A percentile compares a stretch with the other conserved stretches of the same genome.
Conservation (phyloP, 2,797 vertebrate genomes). For the Peromyscus attwateri region DNA sequence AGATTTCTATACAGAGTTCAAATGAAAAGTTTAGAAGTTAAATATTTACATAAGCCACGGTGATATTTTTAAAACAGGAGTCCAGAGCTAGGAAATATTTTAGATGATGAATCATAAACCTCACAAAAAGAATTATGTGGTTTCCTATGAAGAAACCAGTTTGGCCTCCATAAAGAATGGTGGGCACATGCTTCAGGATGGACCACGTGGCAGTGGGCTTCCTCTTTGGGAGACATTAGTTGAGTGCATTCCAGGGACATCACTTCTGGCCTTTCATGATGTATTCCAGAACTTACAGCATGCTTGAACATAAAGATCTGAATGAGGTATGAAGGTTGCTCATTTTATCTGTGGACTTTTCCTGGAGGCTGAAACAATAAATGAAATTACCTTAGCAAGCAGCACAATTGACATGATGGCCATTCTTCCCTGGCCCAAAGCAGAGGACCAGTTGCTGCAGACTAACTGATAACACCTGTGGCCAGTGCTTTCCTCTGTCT, state of each 20-base stretch:
- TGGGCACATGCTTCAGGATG: background rate
- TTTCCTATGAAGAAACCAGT: slow-evolving; percentile 6
- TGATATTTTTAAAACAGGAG: slow-evolving; percentile 67
- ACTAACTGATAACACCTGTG: background rate
- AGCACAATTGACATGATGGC: background rate
- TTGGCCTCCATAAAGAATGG: background rate
- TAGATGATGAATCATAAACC: background rate
- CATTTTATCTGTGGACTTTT: background rate
- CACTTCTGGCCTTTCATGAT: background rate
- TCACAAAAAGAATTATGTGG: slow-evolving; percentile 35
- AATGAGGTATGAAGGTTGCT: background rate
- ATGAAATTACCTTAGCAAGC: background rate
- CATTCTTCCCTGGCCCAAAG: background rate
- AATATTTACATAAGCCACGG: slow-evolving; percentile 47
- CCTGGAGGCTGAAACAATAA: background rate
- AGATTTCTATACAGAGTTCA: slow-evolving; percentile 60
- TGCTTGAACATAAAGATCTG: background rate
- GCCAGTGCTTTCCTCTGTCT: background rate
- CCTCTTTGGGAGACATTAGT: background rate
- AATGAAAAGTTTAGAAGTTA: slow-evolving; percentile 70
- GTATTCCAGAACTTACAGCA: background rate
- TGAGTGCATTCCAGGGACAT: background rate
- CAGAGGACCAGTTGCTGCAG: background rate
- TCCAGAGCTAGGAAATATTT: slow-evolving; percentile 66
- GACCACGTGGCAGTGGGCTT: background rate